Percentiles rank a stretch among this genome's conserved stretches.
phyloP scores from a whole-genome alignment of 2,888 invertebrate genomes.

The Dolomedes plantarius region DNA sequence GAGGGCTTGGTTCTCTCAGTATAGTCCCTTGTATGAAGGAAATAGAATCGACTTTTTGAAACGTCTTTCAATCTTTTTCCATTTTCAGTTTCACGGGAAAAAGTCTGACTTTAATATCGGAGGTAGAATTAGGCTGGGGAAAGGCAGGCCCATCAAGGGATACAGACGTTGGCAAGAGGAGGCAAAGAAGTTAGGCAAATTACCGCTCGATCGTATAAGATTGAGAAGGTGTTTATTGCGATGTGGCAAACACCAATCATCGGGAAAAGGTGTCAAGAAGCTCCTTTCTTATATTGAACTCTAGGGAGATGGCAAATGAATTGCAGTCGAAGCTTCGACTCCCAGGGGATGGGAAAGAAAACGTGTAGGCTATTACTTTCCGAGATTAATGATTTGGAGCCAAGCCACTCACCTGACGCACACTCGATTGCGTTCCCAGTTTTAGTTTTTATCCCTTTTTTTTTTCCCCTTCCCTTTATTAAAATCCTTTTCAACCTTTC shows the following conservation, averaged over 20 bases:
- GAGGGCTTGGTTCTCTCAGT: neutral
- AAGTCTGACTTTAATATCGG: conserved; percentile 6
- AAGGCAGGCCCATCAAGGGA: neutral
- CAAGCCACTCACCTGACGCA: conserved; percentile 46
- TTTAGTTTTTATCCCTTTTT: conserved; percentile 4
- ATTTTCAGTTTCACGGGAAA: neutral
- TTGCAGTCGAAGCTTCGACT: conserved; percentile 34
- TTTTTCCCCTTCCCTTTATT: conserved; percentile 43
- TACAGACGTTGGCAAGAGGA: neutral
- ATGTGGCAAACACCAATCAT: conserved; percentile 64
- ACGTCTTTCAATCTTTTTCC: neutral
- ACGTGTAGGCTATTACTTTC: conserved; percentile 65
- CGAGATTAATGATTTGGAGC: conserved; percentile 70
- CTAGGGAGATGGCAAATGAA: conserved; percentile 62
- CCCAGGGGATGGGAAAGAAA: conserved; percentile 36
- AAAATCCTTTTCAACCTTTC: conserved; percentile 43
- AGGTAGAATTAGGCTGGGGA: neutral
- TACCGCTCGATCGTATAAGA: conserved; percentile 31
- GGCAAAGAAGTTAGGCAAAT: conserved; percentile 40
- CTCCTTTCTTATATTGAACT: conserved; percentile 66
- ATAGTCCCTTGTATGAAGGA: neutral
- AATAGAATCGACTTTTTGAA: neutral
- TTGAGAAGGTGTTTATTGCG: conserved; percentile 66
- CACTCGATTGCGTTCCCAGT: neutral
- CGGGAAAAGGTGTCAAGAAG: conserved; percentile 66